Conservation (phyloP, 2,113 vertebrate species). For the Anarhynchus alexandrinus region DNA sequence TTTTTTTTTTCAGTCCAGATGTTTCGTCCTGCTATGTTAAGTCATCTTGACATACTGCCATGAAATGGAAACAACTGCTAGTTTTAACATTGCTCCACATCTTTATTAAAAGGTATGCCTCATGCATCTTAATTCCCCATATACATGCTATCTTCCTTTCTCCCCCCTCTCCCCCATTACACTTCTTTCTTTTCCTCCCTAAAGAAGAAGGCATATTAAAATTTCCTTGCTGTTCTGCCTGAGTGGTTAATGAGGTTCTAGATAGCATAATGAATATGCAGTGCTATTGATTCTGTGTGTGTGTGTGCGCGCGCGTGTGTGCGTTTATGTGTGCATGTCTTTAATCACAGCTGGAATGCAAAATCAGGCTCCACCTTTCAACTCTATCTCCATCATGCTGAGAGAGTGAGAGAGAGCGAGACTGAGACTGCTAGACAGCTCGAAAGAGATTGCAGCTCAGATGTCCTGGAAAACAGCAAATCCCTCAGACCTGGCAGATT, state of each 20-base stretch:
- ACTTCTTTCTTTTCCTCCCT: not conserved
- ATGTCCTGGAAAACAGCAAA: constrained; percentile 90
- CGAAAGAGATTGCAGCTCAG: constrained; percentile 86
- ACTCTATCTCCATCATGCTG: constrained; percentile 83
- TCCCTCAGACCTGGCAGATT: constrained; percentile 89
- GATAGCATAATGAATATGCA: constrained; percentile 77
- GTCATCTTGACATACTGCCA: constrained; percentile 75
- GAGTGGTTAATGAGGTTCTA: constrained; percentile 79
- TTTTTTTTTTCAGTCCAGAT: constrained; percentile 59
- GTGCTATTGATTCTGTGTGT: constrained; percentile 50
- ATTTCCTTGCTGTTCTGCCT: constrained; percentile 62
- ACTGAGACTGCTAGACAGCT: constrained; percentile 84
- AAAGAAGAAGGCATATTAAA: constrained; percentile 60
- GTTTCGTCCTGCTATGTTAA: constrained; percentile 72
- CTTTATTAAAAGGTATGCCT: constrained; percentile 70
- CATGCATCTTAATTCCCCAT: constrained; percentile 72
- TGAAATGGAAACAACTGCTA: constrained; percentile 71
- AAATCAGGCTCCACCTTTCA: constrained; percentile 82
- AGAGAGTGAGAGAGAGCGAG: constrained; percentile 77
- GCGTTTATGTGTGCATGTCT: constrained; percentile 56
- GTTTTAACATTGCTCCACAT: constrained; percentile 70
- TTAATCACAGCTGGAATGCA: constrained; percentile 86
- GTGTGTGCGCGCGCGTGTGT: fast-evolving
- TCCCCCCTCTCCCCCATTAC: not conserved
- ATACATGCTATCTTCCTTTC: constrained; percentile 5